These are phyloP conservation scores for Procapra przewalskii DNA, from an alignment of 2,113 vertebrate species.

Conservation along the genomic window DNA sequence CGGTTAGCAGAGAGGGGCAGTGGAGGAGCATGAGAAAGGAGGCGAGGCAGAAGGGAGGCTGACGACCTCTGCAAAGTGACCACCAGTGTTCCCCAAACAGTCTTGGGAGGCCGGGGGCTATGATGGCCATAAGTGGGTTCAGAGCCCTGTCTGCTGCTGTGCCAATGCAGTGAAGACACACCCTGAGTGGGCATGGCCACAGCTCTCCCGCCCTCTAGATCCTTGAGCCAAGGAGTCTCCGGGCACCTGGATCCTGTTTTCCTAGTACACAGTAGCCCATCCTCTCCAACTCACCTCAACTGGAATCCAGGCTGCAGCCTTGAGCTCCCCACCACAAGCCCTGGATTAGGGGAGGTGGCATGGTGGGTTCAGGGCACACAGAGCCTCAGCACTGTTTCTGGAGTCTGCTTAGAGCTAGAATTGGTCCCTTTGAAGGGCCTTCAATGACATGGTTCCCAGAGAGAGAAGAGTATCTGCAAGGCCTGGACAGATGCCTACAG, in stretches of 20 bases:
- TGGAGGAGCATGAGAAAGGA: neutral
- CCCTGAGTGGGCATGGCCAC: neutral
- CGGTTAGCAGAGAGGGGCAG: neutral
- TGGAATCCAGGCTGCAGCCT: neutral
- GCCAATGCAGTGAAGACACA: neutral
- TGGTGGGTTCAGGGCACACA: neutral
- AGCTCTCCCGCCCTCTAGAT: neutral
- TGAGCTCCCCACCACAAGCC: neutral
- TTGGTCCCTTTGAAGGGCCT: neutral
- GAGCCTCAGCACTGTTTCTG: neutral
- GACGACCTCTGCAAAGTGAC: neutral
- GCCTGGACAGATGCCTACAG: neutral
- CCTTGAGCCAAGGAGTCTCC: accelerated
- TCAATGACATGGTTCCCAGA: neutral
- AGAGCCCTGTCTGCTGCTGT: neutral
- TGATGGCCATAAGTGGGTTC: neutral
- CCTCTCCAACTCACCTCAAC: accelerated
- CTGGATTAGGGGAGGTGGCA: neutral
- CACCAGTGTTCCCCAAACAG: neutral
- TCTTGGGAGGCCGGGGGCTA: accelerated
- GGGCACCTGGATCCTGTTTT: neutral
- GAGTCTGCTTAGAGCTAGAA: neutral
- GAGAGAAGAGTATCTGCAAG: neutral
- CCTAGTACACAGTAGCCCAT: neutral
- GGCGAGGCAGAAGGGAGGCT: neutral